phyloP scores from a whole-genome alignment of 2,113 vertebrate genomes.

The Cranoglanis bouderius region DNA sequence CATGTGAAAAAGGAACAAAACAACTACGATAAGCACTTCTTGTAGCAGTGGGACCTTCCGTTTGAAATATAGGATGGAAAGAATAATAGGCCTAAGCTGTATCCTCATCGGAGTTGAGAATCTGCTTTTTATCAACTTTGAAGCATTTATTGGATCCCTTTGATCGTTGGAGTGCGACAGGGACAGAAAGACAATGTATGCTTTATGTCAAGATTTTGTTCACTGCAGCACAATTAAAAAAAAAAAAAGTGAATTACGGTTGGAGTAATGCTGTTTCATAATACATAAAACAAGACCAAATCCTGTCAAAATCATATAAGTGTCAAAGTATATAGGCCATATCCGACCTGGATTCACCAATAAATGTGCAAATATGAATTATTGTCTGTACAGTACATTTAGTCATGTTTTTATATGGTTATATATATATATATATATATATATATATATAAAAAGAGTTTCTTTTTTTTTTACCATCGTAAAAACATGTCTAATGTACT shows the following conservation, averaged over 20 bases:
- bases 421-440: too few species aligned
- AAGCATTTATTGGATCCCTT: slow-evolving; percentile 28
- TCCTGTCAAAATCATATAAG: not conserved
- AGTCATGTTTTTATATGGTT: not conserved
- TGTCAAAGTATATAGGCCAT: not conserved
- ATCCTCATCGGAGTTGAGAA: slow-evolving; percentile 27
- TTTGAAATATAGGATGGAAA: slow-evolving; percentile 46
- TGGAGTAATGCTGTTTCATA: not conserved
- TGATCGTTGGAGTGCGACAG: not conserved
- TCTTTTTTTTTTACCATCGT: not conserved
- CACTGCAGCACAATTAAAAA: not conserved
- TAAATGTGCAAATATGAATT: not conserved
- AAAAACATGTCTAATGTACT: not conserved
- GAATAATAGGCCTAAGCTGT: slow-evolving; percentile 31
- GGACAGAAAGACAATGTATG: not conserved
- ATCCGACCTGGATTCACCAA: not conserved
- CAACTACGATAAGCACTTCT: slow-evolving; percentile 62
- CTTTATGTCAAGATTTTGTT: slow-evolving; percentile 10
- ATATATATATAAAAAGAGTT: too few species aligned
- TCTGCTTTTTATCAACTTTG: slow-evolving; percentile 39
- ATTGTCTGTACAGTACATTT: not conserved
- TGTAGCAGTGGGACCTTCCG: slow-evolving; percentile 53
- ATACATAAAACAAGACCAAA: not conserved
- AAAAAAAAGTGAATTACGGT: not conserved
- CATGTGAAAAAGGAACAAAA: slow-evolving; percentile 56